Conservation (phyloP, 2,113 vertebrate species). For the Hypocryptadius cinnamomeus region DNA sequence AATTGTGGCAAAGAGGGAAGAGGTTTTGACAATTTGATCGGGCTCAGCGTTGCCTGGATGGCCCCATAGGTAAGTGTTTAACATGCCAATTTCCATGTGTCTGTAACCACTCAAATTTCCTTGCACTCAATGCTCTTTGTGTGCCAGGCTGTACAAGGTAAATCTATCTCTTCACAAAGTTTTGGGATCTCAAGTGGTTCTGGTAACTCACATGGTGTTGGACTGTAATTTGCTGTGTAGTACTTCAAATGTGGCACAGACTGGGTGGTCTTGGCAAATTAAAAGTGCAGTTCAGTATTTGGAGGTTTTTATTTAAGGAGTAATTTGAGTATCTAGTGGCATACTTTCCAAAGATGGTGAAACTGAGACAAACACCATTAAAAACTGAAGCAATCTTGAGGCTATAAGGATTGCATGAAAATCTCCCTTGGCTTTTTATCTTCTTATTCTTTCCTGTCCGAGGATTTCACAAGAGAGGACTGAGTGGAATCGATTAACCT, state of each 20-base stretch:
- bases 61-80: neutral
- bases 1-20: neutral
- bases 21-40: neutral
- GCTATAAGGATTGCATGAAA: neutral
- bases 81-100: neutral
- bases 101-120: neutral
- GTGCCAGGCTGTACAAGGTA: neutral
- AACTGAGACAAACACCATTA: neutral
- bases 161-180: neutral
- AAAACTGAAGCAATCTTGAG: neutral
- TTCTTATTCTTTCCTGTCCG: neutral
- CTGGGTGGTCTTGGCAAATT: neutral
- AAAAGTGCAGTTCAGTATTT: neutral
- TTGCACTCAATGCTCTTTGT: neutral
- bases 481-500: slow-evolving; percentile 57
- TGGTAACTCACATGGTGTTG: neutral
- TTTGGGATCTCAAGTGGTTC: neutral
- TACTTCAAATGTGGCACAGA: neutral
- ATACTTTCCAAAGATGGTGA: neutral
- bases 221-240: neutral
- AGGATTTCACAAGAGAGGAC: slow-evolving; percentile 8
- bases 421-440: slow-evolving; percentile 17
- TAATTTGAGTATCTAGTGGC: neutral
- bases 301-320: neutral
- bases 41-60: neutral